A percentile compares a stretch with the other conserved stretches of the same genome.
phyloP scores from a whole-genome alignment of 2,888 invertebrate genomes.

The Thecophora atra region DNA sequence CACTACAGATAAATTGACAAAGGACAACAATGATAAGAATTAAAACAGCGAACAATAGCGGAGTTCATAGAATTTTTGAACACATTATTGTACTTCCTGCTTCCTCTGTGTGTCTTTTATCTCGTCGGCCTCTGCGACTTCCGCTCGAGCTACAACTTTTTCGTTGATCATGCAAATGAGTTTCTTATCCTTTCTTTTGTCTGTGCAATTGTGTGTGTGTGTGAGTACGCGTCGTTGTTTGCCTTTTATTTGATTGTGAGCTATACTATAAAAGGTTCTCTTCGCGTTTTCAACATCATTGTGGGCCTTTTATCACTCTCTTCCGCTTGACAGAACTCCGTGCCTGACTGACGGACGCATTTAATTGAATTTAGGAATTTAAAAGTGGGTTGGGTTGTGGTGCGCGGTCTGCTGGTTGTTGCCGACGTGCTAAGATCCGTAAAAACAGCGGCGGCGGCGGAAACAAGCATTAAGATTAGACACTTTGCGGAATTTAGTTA shows the following conservation, averaged over 20 bases:
- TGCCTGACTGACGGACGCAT: neutral
- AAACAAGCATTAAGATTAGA: conserved; percentile 8
- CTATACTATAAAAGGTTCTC: no score
- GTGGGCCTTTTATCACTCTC: neutral
- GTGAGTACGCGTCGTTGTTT: neutral
- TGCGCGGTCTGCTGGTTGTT: neutral
- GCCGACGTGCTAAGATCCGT: neutral
- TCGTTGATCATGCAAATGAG: conserved; percentile 45
- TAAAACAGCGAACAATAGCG: neutral
- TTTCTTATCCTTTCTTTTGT: conserved; percentile 45
- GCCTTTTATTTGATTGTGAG: neutral
- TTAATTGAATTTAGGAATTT: conserved; percentile 32
- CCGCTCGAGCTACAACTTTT: conserved; percentile 5
- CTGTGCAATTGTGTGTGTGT: neutral
- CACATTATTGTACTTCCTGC: conserved; percentile 26
- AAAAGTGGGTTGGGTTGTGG: conserved; percentile 21
- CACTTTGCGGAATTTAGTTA: conserved; percentile 30
- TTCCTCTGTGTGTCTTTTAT: neutral
- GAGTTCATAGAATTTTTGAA: conserved; percentile 30
- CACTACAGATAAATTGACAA: neutral
- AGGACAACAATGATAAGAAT: neutral
- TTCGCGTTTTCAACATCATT: neutral
- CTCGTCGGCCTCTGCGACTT: neutral
- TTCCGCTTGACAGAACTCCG: neutral
- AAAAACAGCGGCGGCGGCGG: neutral